Evolutionary conservation across 1,140 invertebrate species (phyloP).

Genomic region (Apocrypta bakeri): DNA sequence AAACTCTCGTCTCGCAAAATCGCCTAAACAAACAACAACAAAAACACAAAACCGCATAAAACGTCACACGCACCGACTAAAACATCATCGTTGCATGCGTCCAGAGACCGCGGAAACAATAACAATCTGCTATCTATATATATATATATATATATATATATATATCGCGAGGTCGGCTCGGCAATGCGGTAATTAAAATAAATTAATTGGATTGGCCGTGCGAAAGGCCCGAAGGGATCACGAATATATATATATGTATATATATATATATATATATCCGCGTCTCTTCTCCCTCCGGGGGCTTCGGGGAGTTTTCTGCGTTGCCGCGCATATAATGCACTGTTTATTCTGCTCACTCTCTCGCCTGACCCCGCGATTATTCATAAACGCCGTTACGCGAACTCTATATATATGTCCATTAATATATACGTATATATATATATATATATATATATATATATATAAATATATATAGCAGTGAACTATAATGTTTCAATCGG

Average conservation of each 20-base stretch:
- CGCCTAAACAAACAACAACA: not conserved
- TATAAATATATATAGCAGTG: not conserved
- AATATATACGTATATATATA: not conserved
- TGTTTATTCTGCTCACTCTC: slow-evolving; percentile 60
- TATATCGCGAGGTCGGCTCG: slow-evolving; percentile 46
- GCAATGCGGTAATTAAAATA: slow-evolving; percentile 67
- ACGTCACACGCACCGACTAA: not conserved
- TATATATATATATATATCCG: not conserved
- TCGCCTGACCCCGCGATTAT: slow-evolving; percentile 35
- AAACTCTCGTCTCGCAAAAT: not conserved
- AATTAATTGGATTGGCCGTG: slow-evolving; percentile 68
- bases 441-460: not conserved
- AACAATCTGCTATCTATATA: slow-evolving; percentile 60
- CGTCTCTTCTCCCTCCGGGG: not conserved
- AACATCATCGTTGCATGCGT: slow-evolving; percentile 8
- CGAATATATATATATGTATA: not conserved
- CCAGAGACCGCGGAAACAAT: slow-evolving; percentile 58
- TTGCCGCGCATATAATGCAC: slow-evolving; percentile 61
- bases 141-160: too few species aligned
- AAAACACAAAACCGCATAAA: not conserved
- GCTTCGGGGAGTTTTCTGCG: slow-evolving; percentile 58
- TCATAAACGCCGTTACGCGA: slow-evolving; percentile 14
- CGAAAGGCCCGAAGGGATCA: slow-evolving; percentile 29
- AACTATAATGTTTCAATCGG: slow-evolving; percentile 45
- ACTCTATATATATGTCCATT: not conserved